Evolutionary conservation across 2,113 vertebrate species (phyloP), one percentile per base, ranked within the genome.

Genomic region (Oreochromis spilurus): DNA sequence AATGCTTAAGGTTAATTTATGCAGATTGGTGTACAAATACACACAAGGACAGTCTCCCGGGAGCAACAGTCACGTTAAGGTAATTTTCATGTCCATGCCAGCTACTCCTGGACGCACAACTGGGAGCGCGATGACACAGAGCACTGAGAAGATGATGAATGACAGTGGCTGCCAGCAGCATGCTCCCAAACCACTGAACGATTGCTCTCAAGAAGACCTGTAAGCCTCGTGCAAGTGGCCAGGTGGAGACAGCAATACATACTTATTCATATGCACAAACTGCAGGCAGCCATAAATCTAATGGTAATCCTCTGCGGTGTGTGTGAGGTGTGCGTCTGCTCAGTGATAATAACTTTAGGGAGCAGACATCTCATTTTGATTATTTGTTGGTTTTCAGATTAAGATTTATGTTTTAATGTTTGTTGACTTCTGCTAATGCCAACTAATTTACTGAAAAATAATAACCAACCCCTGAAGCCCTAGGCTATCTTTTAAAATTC

Each of bases 31-130:
- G 29, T 72, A 78, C 67, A 82, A 11, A 86, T 21, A 67, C 77
- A 67, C 16, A 70, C 26, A 53, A 11, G 82, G 5, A 16, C 79
- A 62, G 26, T 31, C 65, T 58, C 67, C 58, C 7, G n/a, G 91
- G 86, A 96, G 57, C 88, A 91, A 86, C 86, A 81, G 83, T 84
- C 58, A 84, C 78, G 93, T 92, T 65, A 91, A 85, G 57, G 77
- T 17, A 14, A 84, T 78, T 83, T 84, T 93, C 24, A 31, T 19
- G 70, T 77, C 45, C 70, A 77, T 8, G 70, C 13, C 81, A 50
- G 87, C 58, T 36, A 31, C 36, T 17, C 50, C 7, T 3, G 48
- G 52, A 54, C 2, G 55, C 87, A 86, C 82, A 85, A 38, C 24
- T 57, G 81, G 82, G 86, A 90, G 83, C 21, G 50, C 19, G 87